Base-by-base conservation (phyloP, 2,888 invertebrate genomes). In the Eledona agricola region DNA sequence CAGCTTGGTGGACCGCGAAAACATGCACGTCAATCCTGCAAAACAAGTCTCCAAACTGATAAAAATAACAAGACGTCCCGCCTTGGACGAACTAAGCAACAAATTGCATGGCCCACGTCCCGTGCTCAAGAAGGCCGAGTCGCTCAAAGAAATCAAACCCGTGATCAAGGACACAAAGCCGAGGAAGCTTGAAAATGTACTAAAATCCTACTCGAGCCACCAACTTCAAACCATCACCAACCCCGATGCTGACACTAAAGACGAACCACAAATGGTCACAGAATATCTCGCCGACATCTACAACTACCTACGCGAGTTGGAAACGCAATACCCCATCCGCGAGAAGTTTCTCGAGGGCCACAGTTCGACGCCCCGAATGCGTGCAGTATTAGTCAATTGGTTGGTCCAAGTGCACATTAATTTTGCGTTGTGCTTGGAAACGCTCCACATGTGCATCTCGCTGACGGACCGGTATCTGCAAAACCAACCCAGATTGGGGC, bases 271-370 rank as follows among this genome's bases (percentile, higher is more conserved):
- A 62, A 81, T 93, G 63, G 88, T 93, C 70, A 84, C 89, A 7
- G 87, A 88, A 62, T 96, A 96, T 73, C 88, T 90, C 17, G 88
- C 90, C 59, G 95, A 96, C 65, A 96, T 97, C 70, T 95, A 93
- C 71, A 78, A 79, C 9, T 93, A 96, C 77, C 80, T 96, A 69
- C 83, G 84, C 58, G 77, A 82, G 34, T 74, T 95, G 54, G 96
- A 96, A 80, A 72, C 73, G 9, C 80, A 83, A 60, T 87, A 84
- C 73, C 79, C 83, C 1, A 82, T 96, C 49, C 75, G 78, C 22
- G 72, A 77, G 9, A 81, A 86, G 66, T 89, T 87, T 73, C 78
- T 95, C 61, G 80, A 79, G 28, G 84, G 83, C 19, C 88, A 89
- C 52, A 76, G 82, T 77, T 81, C 96, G 5, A 90, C 89, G 5